A percentile compares a stretch with the other conserved stretches of the same genome.
Conservation (phyloP, 2,888 invertebrate genomes). For the Mongoloraphidia duomilia region DNA sequence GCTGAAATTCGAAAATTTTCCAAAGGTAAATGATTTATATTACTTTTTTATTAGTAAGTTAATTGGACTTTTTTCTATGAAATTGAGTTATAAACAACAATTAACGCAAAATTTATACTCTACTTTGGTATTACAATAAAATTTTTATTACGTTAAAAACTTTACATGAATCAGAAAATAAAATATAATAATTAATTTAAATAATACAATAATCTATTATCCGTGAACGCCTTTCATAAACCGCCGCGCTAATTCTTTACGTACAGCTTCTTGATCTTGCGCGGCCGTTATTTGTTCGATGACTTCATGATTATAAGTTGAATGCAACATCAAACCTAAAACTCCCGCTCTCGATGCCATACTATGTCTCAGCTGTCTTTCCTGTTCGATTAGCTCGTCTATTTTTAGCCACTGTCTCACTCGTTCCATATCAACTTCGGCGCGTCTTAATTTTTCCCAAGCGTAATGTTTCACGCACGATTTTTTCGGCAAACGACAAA, state of each 20-base stretch:
- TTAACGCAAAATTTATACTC: no score
- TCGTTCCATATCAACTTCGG: constrained; percentile 91
- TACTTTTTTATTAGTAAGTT: no score
- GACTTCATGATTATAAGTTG: constrained; percentile 87
- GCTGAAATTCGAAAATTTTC: no score
- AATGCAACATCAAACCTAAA: constrained; percentile 87
- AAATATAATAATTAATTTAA: not conserved
- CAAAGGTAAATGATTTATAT: no score
- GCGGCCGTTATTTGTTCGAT: constrained; percentile 56
- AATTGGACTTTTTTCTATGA: no score
- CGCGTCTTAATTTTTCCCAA: constrained; percentile 89
- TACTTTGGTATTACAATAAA: no score
- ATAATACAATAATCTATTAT: not conserved
- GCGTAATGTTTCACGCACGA: constrained; percentile 82
- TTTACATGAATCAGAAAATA: no score
- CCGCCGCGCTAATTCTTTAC: constrained; percentile 29
- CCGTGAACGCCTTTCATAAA: constrained; percentile 16
- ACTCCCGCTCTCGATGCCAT: constrained; percentile 77
- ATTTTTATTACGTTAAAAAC: no score
- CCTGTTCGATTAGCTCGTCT: constrained; percentile 89
- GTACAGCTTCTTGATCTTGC: constrained; percentile 35
- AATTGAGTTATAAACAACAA: no score
- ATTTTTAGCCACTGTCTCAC: constrained; percentile 83
- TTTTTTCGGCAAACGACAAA: constrained; percentile 80
- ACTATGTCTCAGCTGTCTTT: constrained; percentile 65